phyloP scores from a whole-genome alignment of 2,797 vertebrate species.

The Potorous gilbertii region DNA sequence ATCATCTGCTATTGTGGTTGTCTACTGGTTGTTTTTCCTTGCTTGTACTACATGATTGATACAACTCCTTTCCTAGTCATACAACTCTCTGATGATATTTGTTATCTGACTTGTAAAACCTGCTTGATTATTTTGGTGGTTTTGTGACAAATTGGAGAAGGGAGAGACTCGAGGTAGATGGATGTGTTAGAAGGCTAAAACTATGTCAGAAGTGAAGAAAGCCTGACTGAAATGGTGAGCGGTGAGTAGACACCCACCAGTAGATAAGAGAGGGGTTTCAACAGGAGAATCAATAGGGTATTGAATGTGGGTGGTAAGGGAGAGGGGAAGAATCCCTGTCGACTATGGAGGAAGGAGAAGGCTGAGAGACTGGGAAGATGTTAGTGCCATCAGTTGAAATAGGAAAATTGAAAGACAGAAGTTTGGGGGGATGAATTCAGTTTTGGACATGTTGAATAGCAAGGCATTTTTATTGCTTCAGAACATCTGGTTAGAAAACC shows the following conservation, averaged over 20 bases:
- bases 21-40: background rate
- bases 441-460: background rate
- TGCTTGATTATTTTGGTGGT: background rate
- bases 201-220: background rate
- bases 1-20: background rate
- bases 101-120: background rate
- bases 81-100: background rate
- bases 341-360: background rate
- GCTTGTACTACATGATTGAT: background rate
- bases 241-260: background rate
- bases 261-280: background rate
- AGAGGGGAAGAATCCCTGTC: background rate
- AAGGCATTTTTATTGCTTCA: background rate
- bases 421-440: background rate
- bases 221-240: background rate
- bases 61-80: background rate
- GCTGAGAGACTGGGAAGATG: background rate
- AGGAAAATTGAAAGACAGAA: background rate
- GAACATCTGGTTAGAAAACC: background rate
- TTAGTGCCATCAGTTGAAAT: background rate
- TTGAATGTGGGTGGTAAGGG: background rate
- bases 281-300: background rate
- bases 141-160: background rate
- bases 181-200: background rate
- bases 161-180: background rate